Evolutionary conservation across 2,797 vertebrate genomes (phyloP).

Genomic region (Hydrolagus colliei): DNA sequence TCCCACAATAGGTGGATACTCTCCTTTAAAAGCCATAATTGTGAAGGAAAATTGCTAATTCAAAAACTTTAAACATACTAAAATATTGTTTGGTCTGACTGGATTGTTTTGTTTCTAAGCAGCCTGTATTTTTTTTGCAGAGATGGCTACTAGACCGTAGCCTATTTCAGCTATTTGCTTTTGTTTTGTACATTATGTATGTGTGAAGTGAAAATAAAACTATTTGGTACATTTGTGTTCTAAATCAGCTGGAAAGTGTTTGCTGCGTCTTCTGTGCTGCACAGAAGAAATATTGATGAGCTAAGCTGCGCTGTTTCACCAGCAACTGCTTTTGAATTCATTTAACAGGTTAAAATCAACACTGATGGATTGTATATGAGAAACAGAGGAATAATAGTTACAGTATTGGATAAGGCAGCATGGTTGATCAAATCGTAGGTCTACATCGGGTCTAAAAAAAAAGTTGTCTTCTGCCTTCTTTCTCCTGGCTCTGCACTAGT

Average conservation of each 20-base stretch:
- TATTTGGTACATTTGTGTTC: constrained; percentile 61
- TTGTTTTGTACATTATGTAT: constrained; percentile 62
- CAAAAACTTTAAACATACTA: constrained; percentile 39
- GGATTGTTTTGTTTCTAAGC: constrained; percentile 34
- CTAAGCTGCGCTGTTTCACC: background rate
- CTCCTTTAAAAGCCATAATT: constrained; percentile 32
- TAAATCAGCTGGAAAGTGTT: background rate
- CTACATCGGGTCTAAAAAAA: background rate
- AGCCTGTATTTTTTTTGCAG: constrained; percentile 36
- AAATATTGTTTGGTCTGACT: constrained; percentile 42
- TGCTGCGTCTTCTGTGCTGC: background rate
- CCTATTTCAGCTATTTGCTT: constrained; percentile 46
- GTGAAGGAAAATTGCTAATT: constrained; percentile 43
- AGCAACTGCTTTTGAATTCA: background rate
- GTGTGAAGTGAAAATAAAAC: constrained; percentile 69
- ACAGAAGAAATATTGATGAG: background rate
- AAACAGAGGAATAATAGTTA: background rate
- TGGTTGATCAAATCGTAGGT: background rate
- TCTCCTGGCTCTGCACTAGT: background rate
- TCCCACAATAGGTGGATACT: background rate
- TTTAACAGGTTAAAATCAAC: constrained; percentile 20
- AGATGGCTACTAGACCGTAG: constrained; percentile 44
- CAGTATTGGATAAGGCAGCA: background rate
- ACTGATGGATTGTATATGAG: constrained; percentile 11
- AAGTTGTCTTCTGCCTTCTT: no score